These are phyloP conservation scores for Acanthopagrus latus DNA, from an alignment of 2,797 vertebrate species.

Conservation along the genomic window DNA sequence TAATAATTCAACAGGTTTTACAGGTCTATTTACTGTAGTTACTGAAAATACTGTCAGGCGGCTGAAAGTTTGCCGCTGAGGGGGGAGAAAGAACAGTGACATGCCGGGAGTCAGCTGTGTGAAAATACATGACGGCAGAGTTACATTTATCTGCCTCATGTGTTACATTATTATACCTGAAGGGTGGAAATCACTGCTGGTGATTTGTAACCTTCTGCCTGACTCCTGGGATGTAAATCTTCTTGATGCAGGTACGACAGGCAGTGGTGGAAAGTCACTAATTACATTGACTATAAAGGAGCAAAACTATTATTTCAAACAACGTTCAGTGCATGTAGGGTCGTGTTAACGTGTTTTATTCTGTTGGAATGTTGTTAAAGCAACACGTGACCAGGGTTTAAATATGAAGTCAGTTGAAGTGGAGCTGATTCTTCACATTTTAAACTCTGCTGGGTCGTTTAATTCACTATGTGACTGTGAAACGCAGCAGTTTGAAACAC, in stretches of 20 bases:
- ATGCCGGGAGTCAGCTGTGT: conserved; percentile 9
- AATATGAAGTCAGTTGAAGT: too few species aligned
- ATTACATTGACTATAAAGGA: neutral
- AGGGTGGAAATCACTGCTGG: conserved; percentile 12
- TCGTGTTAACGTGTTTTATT: neutral
- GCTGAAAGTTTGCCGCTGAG: conserved; percentile 8
- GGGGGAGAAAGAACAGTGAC: neutral
- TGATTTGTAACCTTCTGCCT: conserved; percentile 14
- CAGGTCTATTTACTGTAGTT: conserved; percentile 16
- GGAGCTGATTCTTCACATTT: neutral
- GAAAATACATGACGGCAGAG: conserved; percentile 3
- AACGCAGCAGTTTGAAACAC: too few species aligned
- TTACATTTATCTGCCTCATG: conserved; percentile 22
- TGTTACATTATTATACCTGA: conserved; percentile 26
- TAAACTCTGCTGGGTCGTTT: neutral
- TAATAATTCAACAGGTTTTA: conserved; percentile 26
- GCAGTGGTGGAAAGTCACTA: neutral
- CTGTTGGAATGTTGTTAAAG: neutral
- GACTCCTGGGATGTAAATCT: conserved; percentile 7
- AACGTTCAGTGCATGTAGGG: neutral
- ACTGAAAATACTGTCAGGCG: conserved; percentile 13
- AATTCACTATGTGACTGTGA: neutral
- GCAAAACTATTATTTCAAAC: too few species aligned
- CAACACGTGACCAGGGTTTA: neutral
- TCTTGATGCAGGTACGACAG: neutral